Percentiles rank a stretch among this genome's conserved stretches.
phyloP scores from a whole-genome alignment of 2,113 vertebrate species.

The Neogale vison region DNA sequence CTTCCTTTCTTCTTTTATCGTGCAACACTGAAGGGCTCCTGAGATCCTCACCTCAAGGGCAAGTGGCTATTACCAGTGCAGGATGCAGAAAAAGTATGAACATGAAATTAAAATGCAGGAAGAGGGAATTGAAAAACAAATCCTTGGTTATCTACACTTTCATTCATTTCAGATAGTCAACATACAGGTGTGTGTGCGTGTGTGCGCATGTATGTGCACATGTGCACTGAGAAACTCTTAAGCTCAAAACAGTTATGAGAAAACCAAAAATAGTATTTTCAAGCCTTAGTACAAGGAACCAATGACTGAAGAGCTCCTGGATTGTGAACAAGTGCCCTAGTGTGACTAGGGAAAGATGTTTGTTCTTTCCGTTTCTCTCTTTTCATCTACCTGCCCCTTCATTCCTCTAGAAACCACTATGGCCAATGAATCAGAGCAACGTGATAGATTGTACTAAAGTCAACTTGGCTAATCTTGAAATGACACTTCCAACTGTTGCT shows the following conservation, averaged over 20 bases:
- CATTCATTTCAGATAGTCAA: not conserved
- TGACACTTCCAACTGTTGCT: not conserved
- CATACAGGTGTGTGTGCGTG: no score
- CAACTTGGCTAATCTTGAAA: not conserved
- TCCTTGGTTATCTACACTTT: not conserved
- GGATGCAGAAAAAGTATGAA: not conserved
- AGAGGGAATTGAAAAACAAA: not conserved
- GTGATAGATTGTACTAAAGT: not conserved
- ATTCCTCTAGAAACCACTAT: not conserved
- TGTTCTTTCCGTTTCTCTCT: not conserved
- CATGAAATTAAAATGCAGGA: not conserved
- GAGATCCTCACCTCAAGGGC: not conserved
- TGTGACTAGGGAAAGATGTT: not conserved
- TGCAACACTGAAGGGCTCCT: not conserved
- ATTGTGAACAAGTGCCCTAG: not conserved
- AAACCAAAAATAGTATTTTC: not conserved
- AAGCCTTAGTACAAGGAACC: not conserved
- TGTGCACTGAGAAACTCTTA: not conserved
- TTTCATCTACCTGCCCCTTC: not conserved
- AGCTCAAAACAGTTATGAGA: not conserved
- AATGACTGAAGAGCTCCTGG: not conserved
- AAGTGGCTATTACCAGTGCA: not conserved
- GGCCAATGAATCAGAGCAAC: not conserved
- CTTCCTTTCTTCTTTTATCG: not conserved
- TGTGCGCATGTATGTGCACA: no score